A percentile compares a stretch with the other conserved stretches of the same genome.
These are phyloP conservation scores for Silurus aristotelis DNA, from an alignment of 2,797 vertebrate genomes.

Conservation along the genomic window DNA sequence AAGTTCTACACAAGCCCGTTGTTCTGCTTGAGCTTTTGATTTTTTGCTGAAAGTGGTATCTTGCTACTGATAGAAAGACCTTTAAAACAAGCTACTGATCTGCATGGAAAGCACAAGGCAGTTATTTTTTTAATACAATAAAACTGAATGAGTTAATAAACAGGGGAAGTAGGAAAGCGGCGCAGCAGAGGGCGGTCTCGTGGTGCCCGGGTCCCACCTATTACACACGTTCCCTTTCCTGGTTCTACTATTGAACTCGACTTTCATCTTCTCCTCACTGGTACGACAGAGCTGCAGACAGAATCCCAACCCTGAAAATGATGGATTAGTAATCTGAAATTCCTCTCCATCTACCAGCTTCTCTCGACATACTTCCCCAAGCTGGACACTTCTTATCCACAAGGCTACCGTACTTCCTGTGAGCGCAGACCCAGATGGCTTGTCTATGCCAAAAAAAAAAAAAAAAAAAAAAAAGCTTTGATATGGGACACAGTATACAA, in stretches of 20 bases:
- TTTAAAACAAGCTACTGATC: constrained; percentile 47
- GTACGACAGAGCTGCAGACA: background rate
- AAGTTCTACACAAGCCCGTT: background rate
- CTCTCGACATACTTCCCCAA: constrained; percentile 43
- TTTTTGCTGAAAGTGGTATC: background rate
- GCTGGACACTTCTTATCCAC: constrained; percentile 15
- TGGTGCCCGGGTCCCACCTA: constrained; percentile 36
- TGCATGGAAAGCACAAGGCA: constrained; percentile 29
- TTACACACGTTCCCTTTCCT: constrained; percentile 2
- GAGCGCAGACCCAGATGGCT: background rate
- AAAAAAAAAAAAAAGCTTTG: background rate
- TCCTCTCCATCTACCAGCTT: background rate
- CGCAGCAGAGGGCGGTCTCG: constrained; percentile 22
- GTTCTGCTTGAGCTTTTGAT: background rate
- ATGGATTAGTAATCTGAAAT: background rate
- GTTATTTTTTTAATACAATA: background rate
- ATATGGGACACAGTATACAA: background rate
- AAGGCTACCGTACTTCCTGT: constrained; percentile 27
- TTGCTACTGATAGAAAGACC: constrained; percentile 29
- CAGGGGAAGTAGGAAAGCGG: constrained; percentile 3
- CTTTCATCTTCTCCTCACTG: constrained; percentile 10
- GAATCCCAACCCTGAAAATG: background rate
- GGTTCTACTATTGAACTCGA: constrained; percentile 13
- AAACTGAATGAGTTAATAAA: constrained; percentile 6
- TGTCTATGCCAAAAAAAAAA: background rate